These are phyloP conservation scores for Pentalonia nigronervosa DNA, from an alignment of 1,140 invertebrate genomes.

Conservation along the genomic window DNA sequence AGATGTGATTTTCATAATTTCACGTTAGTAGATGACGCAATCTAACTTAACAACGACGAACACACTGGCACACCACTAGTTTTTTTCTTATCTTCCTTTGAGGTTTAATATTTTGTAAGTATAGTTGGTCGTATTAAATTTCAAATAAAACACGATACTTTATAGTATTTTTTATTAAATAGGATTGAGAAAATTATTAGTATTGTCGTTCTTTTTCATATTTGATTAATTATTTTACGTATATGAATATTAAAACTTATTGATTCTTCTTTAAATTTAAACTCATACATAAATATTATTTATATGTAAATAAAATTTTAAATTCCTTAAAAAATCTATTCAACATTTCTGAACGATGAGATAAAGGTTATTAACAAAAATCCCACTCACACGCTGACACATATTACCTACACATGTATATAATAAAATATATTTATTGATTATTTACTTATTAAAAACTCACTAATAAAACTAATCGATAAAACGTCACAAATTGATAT, in stretches of 20 bases:
- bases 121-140: background rate
- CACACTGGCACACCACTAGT: background rate
- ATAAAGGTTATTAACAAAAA: background rate
- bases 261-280: background rate
- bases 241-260: background rate
- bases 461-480: background rate
- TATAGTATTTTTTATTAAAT: background rate
- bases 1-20: slow-evolving; percentile 38
- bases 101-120: background rate
- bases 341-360: background rate
- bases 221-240: background rate
- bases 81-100: background rate
- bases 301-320: background rate
- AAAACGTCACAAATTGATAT: background rate
- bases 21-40: slow-evolving; percentile 26
- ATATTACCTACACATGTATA: background rate
- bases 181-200: background rate
- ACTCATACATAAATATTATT: background rate
- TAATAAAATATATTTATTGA: background rate
- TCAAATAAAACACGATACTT: background rate
- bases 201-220: background rate
- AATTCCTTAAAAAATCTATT: background rate
- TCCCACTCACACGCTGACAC: background rate
- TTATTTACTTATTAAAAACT: background rate
- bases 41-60: background rate